Base-by-base conservation (phyloP, 2,113 vertebrate genomes). In the Callaeas wilsoni region DNA sequence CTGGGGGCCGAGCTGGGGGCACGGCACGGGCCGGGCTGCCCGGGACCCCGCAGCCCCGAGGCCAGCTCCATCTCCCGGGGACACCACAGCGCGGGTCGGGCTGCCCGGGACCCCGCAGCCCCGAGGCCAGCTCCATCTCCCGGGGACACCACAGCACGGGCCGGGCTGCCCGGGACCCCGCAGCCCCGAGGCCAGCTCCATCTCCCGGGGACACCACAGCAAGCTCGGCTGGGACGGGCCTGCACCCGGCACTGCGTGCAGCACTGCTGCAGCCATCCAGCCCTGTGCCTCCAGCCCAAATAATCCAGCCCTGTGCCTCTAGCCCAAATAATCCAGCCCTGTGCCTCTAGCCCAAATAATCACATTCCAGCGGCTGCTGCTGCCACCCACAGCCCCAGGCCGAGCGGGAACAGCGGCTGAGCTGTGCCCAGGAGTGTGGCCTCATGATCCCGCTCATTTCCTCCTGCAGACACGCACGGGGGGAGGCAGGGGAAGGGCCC, bases 191-290 rank as follows among this genome's bases (percentile, higher is more conserved):
- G 2, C 62, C 62, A 16, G 52, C 63, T 41, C 35, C 13, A 0
- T 20, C 22, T 44, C 12, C 37, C 2, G 0, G 19, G 4, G 52
- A 2, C 25, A 25, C 4, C 8, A 0, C 17, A 6, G 41, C 21
- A 22, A 47, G 18, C 23, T 22, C 0, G 0, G 47, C 27, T 25
- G 35, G 29, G 35, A 4, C 12, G 42, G 25, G 44, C 10, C n/a
- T 22, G 27, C 0, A 8, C 46, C 33, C 60, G 30, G 39, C 1
- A 39, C 63, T n/a, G 37, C 4, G 6, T 6, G 50, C 25, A 46
- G 44, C 10, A 7, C 16, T 3, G 16, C n/a, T 52, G 35, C 20
- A 22, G 22, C 13, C 7, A 7, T 1, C 32, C 10, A 26, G 16
- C 13, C 10, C 20, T 18, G 10, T 10, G 30, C 13, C n/a, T 5